These are phyloP conservation scores for Helleia helle DNA, from an alignment of 2,888 invertebrate species.

Conservation along the genomic window DNA sequence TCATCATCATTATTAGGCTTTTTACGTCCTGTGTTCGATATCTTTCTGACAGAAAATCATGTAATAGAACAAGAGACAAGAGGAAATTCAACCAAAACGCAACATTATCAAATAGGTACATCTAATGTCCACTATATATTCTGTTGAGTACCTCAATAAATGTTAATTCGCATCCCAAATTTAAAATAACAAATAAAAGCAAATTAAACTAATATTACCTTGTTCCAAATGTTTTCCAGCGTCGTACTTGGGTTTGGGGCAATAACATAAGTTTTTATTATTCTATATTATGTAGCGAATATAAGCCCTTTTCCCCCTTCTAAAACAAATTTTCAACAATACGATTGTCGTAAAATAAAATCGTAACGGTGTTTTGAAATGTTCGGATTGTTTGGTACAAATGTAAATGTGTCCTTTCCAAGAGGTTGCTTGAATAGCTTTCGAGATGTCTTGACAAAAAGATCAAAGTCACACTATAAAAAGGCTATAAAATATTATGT, in stretches of 20 bases:
- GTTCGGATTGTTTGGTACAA: neutral
- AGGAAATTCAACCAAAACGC: no score
- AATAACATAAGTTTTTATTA: slow-evolving; percentile 7
- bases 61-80: no score
- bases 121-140: no score
- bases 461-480: slow-evolving; percentile 1
- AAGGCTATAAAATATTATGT: slow-evolving; percentile 1
- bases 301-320: slow-evolving; percentile 4
- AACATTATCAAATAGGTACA: no score
- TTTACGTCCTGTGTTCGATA: no score
- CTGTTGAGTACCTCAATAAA: no score
- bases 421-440: neutral
- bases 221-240: neutral
- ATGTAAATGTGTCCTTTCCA: slow-evolving; percentile 1
- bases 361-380: slow-evolving; percentile 2
- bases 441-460: neutral
- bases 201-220: slow-evolving; percentile 1
- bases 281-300: neutral
- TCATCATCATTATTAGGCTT: no score
- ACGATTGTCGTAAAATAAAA: slow-evolving; percentile 5
- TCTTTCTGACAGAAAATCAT: no score
- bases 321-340: slow-evolving; percentile 7
- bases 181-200: neutral
- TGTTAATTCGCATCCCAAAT: no score
- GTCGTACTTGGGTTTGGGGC: neutral